Evolutionary conservation across 2,113 vertebrate species (phyloP).

Genomic region (Erythrocebus patas): DNA sequence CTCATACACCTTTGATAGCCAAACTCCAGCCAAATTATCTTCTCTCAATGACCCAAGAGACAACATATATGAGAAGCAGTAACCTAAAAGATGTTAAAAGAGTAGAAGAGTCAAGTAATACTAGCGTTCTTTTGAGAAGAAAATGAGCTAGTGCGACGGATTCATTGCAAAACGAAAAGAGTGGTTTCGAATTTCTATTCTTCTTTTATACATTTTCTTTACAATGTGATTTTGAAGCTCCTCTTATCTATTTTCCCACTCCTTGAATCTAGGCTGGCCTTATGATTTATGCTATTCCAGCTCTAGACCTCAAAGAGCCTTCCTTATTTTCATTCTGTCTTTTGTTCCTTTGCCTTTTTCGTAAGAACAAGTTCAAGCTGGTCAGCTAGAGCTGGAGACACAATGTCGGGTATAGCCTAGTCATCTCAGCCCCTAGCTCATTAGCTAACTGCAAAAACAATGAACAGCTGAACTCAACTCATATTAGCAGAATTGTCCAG

Average conservation of each 20-base stretch:
- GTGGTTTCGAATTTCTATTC: background rate
- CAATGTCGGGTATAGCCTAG: background rate
- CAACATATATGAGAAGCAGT: background rate
- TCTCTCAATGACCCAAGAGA: background rate
- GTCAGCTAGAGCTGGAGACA: background rate
- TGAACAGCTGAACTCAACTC: background rate
- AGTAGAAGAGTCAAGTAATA: background rate
- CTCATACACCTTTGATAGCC: background rate
- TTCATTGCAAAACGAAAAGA: background rate
- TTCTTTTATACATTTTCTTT: background rate
- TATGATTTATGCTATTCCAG: background rate
- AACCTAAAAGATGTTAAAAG: background rate
- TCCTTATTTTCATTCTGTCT: background rate
- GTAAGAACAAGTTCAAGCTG: background rate
- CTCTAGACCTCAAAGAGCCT: background rate
- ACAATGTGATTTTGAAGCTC: background rate
- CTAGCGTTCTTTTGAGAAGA: background rate
- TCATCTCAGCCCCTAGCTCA: background rate
- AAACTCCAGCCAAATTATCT: background rate
- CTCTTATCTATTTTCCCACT: background rate
- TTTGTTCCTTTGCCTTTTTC: background rate
- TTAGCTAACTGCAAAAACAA: background rate
- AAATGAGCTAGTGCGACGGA: background rate
- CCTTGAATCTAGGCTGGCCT: background rate
- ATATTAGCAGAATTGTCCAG: background rate